Evolutionary conservation across 2,797 vertebrate genomes (phyloP).

Genomic region (Chrosomus eos): DNA sequence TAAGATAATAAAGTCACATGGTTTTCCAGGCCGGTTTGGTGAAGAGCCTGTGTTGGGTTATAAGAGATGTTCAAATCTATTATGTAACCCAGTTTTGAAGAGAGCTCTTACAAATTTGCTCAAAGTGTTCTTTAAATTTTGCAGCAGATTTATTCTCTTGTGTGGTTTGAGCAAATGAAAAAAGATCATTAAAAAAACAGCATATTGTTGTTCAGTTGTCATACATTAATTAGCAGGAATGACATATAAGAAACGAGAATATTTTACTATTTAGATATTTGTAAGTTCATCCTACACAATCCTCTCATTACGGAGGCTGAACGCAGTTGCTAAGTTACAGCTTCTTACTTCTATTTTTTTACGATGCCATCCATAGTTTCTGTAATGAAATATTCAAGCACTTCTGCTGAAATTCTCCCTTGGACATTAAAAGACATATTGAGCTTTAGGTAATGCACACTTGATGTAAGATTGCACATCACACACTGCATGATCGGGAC

Average conservation of each 20-base stretch:
- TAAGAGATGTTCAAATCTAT: slow-evolving; percentile 14
- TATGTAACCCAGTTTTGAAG: slow-evolving; percentile 3
- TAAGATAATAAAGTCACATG: not conserved
- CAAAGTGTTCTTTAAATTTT: not conserved
- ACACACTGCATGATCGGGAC: slow-evolving; percentile 34
- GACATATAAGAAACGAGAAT: not conserved
- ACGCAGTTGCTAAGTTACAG: slow-evolving; percentile 82
- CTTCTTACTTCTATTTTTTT: slow-evolving; percentile 57
- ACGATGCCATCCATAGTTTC: slow-evolving; percentile 73
- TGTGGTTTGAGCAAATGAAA: not conserved
- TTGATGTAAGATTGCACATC: slow-evolving; percentile 43
- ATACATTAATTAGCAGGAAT: not conserved
- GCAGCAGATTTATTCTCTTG: not conserved
- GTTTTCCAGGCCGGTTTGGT: not conserved
- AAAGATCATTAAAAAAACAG: not conserved
- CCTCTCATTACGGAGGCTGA: slow-evolving; percentile 69
- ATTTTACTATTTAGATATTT: slow-evolving; percentile 1
- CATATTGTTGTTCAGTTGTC: not conserved
- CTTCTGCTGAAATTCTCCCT: slow-evolving; percentile 67
- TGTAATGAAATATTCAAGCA: slow-evolving; percentile 79
- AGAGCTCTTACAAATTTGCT: slow-evolving; percentile 6
- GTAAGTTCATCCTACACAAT: slow-evolving; percentile 57
- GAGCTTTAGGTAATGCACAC: slow-evolving; percentile 61
- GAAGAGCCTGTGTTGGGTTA: not conserved
- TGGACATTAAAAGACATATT: slow-evolving; percentile 62